Evolutionary conservation across 2,888 invertebrate species (phyloP).

Genomic region (Ceratothoa steindachneri): DNA sequence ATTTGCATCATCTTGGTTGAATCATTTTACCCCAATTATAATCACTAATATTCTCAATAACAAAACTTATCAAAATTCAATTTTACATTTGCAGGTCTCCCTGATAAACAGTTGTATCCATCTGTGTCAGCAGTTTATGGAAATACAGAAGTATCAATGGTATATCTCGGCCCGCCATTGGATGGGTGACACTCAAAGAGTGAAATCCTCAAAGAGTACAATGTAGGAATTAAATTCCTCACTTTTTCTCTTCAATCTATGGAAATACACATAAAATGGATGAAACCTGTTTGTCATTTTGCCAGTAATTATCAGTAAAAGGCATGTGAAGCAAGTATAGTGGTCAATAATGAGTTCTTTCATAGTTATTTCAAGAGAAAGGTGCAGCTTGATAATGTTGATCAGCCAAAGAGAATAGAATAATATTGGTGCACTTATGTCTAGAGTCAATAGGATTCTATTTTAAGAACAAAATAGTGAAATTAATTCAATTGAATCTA

Average conservation of each 20-base stretch:
- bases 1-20: no score
- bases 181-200: constrained; percentile 69
- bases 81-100: constrained; percentile 72
- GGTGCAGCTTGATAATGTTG: not conserved
- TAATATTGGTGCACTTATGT: not conserved
- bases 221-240: not conserved
- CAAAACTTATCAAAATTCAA: no score
- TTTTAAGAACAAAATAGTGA: no score
- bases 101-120: constrained; percentile 87
- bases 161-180: constrained; percentile 91
- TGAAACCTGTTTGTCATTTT: not conserved
- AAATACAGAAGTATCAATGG: constrained; percentile 98
- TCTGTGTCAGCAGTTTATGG: constrained; percentile 98
- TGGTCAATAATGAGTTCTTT: no score
- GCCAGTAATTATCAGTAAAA: not conserved
- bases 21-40: no score
- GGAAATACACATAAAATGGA: not conserved
- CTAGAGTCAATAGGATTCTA: not conserved
- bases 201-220: not conserved
- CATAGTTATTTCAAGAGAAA: no score
- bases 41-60: no score
- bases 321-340: not conserved
- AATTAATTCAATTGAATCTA: no score
- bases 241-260: not conserved
- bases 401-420: not conserved